Evolutionary conservation across 2,888 invertebrate genomes (phyloP).

Genomic region (Synergus umbraculus): DNA sequence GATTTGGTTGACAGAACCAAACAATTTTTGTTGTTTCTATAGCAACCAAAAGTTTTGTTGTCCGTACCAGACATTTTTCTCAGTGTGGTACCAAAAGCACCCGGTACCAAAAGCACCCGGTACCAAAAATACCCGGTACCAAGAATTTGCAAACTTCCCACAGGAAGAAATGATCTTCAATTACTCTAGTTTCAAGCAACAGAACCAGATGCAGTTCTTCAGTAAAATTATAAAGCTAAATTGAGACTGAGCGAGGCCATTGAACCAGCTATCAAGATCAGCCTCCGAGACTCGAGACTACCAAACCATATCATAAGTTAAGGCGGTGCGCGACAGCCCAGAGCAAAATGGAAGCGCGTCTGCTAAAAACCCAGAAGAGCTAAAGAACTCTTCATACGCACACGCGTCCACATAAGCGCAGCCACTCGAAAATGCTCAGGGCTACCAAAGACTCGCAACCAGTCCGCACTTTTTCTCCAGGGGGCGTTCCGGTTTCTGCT

Average conservation of each 20-base stretch:
- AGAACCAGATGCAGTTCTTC: neutral
- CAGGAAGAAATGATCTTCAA: no score
- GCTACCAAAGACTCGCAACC: neutral
- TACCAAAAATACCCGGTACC: no score
- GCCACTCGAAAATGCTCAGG: neutral
- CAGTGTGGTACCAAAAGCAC: no score
- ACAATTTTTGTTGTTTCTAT: no score
- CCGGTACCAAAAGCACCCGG: no score
- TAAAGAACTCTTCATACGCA: neutral
- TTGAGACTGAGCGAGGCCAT: conserved; percentile 19
- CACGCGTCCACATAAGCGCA: neutral
- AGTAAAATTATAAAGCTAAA: neutral
- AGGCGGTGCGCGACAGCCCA: neutral
- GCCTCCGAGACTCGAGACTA: neutral
- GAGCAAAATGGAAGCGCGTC: conserved; percentile 22
- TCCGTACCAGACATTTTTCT: no score
- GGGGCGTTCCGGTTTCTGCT: neutral
- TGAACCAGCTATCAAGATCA: conserved; percentile 10
- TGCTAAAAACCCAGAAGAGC: neutral
- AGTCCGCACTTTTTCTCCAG: neutral
- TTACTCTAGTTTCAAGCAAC: no score
- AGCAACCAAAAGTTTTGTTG: no score
- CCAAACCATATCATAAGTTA: neutral
- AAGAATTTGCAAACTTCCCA: no score
- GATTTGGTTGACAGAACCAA: no score